Percentiles rank a stretch among this genome's conserved stretches.
phyloP scores from a whole-genome alignment of 2,888 invertebrate species.

The Xylota segnis region DNA sequence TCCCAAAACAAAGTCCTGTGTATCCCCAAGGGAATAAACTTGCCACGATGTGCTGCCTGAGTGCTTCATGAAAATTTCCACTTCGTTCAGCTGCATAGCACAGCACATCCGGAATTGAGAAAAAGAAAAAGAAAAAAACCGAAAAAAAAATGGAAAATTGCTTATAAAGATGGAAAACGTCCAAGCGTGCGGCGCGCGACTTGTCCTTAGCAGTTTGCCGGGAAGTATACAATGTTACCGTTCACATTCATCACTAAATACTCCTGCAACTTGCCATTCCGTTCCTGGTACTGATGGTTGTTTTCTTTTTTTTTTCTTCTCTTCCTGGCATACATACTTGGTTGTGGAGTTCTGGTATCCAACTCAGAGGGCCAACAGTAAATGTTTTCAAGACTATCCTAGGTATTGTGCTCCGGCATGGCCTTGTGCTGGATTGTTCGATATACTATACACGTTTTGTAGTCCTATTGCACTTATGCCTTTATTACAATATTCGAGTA shows the following conservation, averaged over 20 bases:
- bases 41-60: slow-evolving; percentile 40
- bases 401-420: background rate
- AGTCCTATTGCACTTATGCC: slow-evolving; percentile 56
- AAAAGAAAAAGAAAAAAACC: slow-evolving; percentile 25
- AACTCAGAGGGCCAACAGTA: slow-evolving; percentile 20
- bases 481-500: slow-evolving; percentile 68
- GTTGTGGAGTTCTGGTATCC: slow-evolving; percentile 27
- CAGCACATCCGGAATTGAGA: slow-evolving; percentile 17
- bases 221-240: slow-evolving; percentile 24
- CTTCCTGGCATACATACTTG: background rate
- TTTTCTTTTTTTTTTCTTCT: background rate
- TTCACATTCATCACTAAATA: slow-evolving; percentile 37
- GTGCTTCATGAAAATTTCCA: slow-evolving; percentile 40
- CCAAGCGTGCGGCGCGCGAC: slow-evolving; percentile 57
- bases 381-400: slow-evolving; percentile 20
- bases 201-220: slow-evolving; percentile 50
- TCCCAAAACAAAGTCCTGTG: background rate
- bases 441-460: slow-evolving; percentile 21
- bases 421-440: slow-evolving; percentile 51
- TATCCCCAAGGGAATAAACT: slow-evolving; percentile 22
- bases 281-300: slow-evolving; percentile 24
- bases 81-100: slow-evolving; percentile 46
- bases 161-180: slow-evolving; percentile 63
- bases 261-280: slow-evolving; percentile 8
- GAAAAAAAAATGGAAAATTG: slow-evolving; percentile 52